phyloP scores from a whole-genome alignment of 64 coral and sea anemone genomes.

The Trachythela sp. region DNA sequence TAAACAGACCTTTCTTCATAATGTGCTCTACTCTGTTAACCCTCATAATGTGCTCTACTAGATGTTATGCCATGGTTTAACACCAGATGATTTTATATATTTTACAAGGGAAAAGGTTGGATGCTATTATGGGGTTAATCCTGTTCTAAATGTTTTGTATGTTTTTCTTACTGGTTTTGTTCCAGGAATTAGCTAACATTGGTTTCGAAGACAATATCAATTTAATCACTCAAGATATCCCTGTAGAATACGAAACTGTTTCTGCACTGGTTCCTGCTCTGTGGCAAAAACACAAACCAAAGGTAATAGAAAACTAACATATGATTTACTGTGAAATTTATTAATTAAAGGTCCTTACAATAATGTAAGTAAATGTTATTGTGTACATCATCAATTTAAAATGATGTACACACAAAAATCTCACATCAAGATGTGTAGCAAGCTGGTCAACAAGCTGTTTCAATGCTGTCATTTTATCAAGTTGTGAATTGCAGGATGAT shows the following conservation, averaged over 20 bases:
- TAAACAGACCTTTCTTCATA: no score
- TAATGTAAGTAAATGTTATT: neutral
- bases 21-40: no score
- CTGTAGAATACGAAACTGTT: constrained; percentile 55
- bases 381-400: no score
- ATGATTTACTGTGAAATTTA: neutral
- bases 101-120: no score
- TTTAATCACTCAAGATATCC: constrained; percentile 59
- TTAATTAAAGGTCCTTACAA: neutral
- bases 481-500: no score
- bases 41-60: no score
- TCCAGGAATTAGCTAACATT: constrained; percentile 50
- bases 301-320: constrained; percentile 37
- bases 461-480: no score
- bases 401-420: no score
- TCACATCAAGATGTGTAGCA: no score
- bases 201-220: constrained; percentile 50
- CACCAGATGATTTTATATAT: no score
- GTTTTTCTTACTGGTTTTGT: constrained; percentile 19
- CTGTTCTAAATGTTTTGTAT: neutral
- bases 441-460: neutral
- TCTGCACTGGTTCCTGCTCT: constrained; percentile 38
- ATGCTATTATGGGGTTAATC: no score
- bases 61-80: no score
- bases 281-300: constrained; percentile 61